phyloP scores from a whole-genome alignment of 1,140 invertebrate genomes.

The Eupeodes corollae region DNA sequence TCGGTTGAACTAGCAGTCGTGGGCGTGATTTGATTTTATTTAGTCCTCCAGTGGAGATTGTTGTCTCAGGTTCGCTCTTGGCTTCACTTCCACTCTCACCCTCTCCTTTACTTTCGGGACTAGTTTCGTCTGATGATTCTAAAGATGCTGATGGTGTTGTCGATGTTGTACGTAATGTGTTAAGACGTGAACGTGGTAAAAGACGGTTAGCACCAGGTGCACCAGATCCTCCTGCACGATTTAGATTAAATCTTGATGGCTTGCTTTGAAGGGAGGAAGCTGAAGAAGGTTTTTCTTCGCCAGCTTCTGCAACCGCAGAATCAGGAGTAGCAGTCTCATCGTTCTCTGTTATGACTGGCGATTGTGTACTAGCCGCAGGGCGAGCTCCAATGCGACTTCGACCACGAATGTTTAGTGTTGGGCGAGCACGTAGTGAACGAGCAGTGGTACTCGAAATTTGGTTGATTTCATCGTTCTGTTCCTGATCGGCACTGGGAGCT shows the following conservation, averaged over 20 bases:
- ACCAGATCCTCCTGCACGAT: constrained; percentile 14
- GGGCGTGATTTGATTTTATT: constrained; percentile 34
- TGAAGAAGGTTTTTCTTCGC: constrained; percentile 40
- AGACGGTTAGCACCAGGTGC: constrained; percentile 16
- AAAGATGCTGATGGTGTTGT: constrained; percentile 32
- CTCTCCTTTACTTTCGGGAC: constrained; percentile 30
- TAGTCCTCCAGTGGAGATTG: constrained; percentile 17
- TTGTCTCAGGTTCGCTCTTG: constrained; percentile 9
- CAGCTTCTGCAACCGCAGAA: constrained; percentile 20
- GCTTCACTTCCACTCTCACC: constrained; percentile 3
- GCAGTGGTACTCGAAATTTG: constrained; percentile 35
- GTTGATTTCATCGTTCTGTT: constrained; percentile 19
- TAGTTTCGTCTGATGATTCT: constrained; percentile 32
- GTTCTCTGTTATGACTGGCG: constrained; percentile 23
- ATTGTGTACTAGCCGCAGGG: constrained; percentile 39
- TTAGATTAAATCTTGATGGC: constrained; percentile 31
- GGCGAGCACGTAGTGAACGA: constrained; percentile 41
- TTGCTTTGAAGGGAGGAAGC: constrained; percentile 22
- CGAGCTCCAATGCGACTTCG: constrained; percentile 39
- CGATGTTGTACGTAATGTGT: constrained; percentile 22
- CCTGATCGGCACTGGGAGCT: constrained; percentile 21
- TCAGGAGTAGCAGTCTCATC: constrained; percentile 32
- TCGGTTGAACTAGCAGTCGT: constrained; percentile 29
- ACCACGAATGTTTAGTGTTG: constrained; percentile 42
- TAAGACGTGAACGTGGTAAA: constrained; percentile 17